Conservation (phyloP, 2,888 invertebrate species). For the Morpho achilles region DNA sequence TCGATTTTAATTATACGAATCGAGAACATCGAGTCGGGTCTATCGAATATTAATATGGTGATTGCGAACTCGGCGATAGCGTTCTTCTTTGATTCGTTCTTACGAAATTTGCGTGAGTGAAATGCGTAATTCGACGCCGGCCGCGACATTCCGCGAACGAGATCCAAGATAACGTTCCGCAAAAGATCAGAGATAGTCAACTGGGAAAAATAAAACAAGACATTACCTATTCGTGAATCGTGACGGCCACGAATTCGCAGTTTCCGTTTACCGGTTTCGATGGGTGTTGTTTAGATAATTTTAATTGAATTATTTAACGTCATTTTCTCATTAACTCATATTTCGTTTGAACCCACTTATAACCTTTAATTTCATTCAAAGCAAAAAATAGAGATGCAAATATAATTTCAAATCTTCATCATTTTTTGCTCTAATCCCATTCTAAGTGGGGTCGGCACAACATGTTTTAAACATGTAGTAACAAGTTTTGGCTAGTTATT, state of each 20-base stretch:
- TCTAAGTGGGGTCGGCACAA: too few species aligned
- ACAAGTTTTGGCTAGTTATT: too few species aligned
- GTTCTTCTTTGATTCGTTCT: constrained; percentile 60
- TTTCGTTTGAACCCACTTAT: too few species aligned
- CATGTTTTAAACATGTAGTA: too few species aligned
- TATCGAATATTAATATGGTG: constrained; percentile 76
- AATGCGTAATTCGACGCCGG: constrained; percentile 45
- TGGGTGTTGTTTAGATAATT: background rate
- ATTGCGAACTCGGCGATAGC: constrained; percentile 64
- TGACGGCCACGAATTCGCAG: background rate
- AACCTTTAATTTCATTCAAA: too few species aligned
- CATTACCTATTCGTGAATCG: constrained; percentile 26
- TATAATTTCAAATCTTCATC: too few species aligned
- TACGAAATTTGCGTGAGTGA: constrained; percentile 62
- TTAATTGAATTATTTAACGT: background rate
- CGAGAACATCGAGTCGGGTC: constrained; percentile 66
- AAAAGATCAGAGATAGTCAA: constrained; percentile 38
- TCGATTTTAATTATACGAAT: constrained; percentile 77
- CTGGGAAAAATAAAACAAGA: constrained; percentile 28
- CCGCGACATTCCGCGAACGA: constrained; percentile 29
- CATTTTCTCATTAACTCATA: too few species aligned
- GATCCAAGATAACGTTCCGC: constrained; percentile 45
- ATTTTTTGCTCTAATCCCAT: too few species aligned
- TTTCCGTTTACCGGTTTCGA: constrained; percentile 3
- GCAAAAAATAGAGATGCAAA: too few species aligned